Evolutionary conservation across 2,113 vertebrate species (phyloP).

Genomic region (Gadus chalcogrammus): DNA sequence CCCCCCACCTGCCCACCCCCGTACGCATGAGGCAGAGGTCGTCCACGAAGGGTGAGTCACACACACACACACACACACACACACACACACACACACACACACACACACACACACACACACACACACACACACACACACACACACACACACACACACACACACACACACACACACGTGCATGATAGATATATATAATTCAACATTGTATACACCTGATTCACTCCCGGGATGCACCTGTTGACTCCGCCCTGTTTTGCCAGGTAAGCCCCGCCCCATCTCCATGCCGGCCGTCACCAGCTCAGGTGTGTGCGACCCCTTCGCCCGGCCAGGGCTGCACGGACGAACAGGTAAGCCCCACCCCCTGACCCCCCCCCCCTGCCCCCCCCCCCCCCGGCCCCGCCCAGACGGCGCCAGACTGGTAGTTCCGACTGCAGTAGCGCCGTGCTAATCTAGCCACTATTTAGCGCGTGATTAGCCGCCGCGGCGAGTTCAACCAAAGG

Average conservation of each 20-base stretch:
- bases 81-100: not conserved
- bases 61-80: not conserved
- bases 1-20: constrained; percentile 56
- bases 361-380: no score
- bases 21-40: constrained; percentile 82
- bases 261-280: constrained; percentile 90
- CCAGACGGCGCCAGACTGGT: constrained; percentile 16
- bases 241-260: constrained; percentile 56
- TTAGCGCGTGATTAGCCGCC: not conserved
- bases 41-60: constrained; percentile 71
- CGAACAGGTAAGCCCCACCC: constrained; percentile 83
- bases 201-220: no score
- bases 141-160: not conserved
- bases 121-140: not conserved
- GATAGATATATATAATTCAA: no score
- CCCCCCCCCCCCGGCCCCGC: no score
- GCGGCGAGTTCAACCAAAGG: no score
- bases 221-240: not conserved
- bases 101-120: not conserved
- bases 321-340: constrained; percentile 72
- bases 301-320: constrained; percentile 72
- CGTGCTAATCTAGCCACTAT: not conserved
- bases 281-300: constrained; percentile 89
- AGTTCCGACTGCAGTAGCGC: not conserved
- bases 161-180: not conserved